Percentiles rank a stretch among this genome's conserved stretches.
Conservation (phyloP, 2,888 invertebrate genomes). For the Xylophagus ater region DNA sequence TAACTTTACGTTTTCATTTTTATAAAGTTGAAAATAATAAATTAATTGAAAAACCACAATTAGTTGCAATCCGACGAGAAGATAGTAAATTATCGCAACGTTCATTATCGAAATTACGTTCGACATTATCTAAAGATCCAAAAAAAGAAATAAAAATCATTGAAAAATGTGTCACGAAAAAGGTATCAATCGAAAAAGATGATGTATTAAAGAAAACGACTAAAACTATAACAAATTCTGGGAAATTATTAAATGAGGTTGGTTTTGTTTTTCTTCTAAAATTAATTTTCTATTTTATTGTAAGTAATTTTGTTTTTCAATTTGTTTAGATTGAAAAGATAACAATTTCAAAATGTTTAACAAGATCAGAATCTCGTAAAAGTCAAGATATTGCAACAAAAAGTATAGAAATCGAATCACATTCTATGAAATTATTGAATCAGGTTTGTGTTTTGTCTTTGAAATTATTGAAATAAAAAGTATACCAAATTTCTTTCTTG, state of each 20-base stretch:
- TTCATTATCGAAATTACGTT: slow-evolving; percentile 31
- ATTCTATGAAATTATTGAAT: slow-evolving; percentile 24
- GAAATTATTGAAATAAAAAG: not conserved
- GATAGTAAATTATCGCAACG: slow-evolving; percentile 34
- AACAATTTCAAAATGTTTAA: not conserved
- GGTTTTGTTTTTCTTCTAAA: not conserved
- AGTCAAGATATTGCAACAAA: not conserved
- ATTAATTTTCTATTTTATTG: not conserved
- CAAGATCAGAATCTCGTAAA: not conserved
- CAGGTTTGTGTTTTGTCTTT: slow-evolving; percentile 11
- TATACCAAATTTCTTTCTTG: slow-evolving; percentile 12
- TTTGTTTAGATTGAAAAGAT: slow-evolving; percentile 5
- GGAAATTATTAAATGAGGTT: not conserved
- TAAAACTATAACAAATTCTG: not conserved
- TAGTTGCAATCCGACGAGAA: slow-evolving; percentile 30
- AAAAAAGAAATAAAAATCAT: too few relatives aligned
- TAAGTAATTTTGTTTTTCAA: not conserved
- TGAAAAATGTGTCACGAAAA: too few relatives aligned
- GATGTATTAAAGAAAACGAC: too few relatives aligned
- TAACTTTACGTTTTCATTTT: slow-evolving; percentile 23
- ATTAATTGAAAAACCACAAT: not conserved
- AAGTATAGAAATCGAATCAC: too few relatives aligned
- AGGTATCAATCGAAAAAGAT: too few relatives aligned
- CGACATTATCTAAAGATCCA: slow-evolving; percentile 21
- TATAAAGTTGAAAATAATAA: slow-evolving; percentile 5